phyloP scores from a whole-genome alignment of 2,797 vertebrate species.

The Carduelis carduelis region DNA sequence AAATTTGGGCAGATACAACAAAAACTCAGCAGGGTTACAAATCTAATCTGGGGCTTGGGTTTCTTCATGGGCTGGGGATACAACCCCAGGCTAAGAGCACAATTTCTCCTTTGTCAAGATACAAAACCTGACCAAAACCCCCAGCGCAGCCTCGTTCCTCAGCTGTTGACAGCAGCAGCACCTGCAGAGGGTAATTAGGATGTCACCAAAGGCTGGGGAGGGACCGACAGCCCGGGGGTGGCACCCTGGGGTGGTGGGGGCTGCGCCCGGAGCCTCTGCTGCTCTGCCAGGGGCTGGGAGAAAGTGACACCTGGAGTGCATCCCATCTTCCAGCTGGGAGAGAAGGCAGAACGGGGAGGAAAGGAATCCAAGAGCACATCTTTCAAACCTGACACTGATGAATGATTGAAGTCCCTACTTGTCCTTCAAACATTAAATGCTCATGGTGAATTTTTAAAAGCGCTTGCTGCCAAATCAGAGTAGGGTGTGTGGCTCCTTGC shows the following conservation, averaged over 20 bases:
- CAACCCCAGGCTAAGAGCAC: accelerated
- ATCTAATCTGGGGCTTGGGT: neutral
- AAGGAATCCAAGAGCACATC: neutral
- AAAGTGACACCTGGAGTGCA: neutral
- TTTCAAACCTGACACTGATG: neutral
- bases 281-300: neutral
- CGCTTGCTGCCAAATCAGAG: neutral
- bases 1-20: neutral
- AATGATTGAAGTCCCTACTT: neutral
- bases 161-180: accelerated
- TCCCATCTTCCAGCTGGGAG: neutral
- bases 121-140: neutral
- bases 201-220: neutral
- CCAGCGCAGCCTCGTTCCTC: neutral
- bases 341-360: neutral
- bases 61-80: accelerated
- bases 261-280: neutral
- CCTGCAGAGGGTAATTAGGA: no score
- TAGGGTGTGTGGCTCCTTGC: neutral
- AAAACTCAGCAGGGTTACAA: neutral
- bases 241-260: neutral
- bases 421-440: neutral
- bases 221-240: accelerated
- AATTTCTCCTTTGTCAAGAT: neutral
- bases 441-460: neutral